These are phyloP conservation scores for Falco punctatus DNA, from an alignment of 2,113 vertebrate species.

Conservation along the genomic window DNA sequence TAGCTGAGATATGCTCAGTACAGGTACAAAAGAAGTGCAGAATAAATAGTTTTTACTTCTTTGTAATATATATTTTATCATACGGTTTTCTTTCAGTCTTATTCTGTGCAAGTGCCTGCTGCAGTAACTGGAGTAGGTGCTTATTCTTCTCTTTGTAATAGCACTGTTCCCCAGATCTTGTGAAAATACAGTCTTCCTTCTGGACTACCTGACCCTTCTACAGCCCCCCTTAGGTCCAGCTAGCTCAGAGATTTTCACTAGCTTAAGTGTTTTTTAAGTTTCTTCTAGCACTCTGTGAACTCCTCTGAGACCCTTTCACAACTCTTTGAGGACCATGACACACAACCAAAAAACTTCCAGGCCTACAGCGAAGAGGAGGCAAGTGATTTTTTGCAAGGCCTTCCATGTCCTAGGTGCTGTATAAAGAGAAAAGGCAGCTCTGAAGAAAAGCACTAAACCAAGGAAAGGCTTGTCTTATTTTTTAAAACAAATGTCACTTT, in stretches of 20 bases:
- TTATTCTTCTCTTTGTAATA: background rate
- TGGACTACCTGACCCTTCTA: background rate
- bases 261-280: background rate
- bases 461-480: background rate
- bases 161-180: background rate
- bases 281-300: background rate
- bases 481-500: background rate
- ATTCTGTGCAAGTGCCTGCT: background rate
- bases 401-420: background rate
- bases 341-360: background rate
- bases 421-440: background rate
- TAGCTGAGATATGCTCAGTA: background rate
- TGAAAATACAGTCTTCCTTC: background rate
- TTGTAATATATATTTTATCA: background rate
- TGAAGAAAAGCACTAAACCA: background rate
- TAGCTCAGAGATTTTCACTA: background rate
- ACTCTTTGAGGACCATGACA: background rate
- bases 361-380: background rate
- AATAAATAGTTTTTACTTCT: background rate
- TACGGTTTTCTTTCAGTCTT: background rate
- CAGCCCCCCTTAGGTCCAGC: background rate
- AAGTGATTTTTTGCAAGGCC: background rate
- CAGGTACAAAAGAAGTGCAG: background rate
- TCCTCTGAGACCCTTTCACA: background rate
- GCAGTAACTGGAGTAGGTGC: background rate